Base-by-base conservation (phyloP, 2,888 invertebrate species). In the Drosophila heteroneura region DNA sequence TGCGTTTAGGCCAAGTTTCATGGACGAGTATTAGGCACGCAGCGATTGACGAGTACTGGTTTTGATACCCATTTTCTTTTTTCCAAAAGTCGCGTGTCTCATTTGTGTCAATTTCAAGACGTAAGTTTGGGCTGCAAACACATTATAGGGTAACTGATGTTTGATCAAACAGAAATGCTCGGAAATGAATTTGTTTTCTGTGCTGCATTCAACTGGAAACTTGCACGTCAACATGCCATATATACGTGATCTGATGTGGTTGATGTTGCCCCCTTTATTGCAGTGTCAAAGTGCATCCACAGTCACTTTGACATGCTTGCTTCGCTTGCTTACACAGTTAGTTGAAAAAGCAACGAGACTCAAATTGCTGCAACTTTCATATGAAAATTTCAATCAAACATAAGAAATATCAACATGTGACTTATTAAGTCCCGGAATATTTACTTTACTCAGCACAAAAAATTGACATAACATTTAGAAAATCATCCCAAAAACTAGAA, bases 1-100 rank as follows among this genome's bases (percentile, higher is more conserved):
- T 58, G 71, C 51, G 69, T 54, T 81, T 81, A 62, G 76, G 76
- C 83, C 86, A 89, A 85, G 83, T 85, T 85, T 73, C 81, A 78
- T 89, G 22, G 47, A 26, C 47, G 47, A 60, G 54, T 70, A 41
- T 16, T 56, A 30, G 52, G 37, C 61, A 65, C 51, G 37, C 22
- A 41, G 39, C 68, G 44, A 47, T 35, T 47, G 16, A 16, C 26
- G 16, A 5, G 7, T 47, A 26, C 47, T 26, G 26, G 65, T 71
- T 72, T 68, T 33, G 19, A 63, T 63, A 44, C 39, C 57, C 61
- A 62, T 41, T 57, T 74, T 53, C 10, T 5, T 47, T 47, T 56
- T 3, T 10, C 32, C 26, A 26, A 26, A 26, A 26, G 22, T 9
- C 26, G 47, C 5, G 5, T 16, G 9, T 7, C 22, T 3, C 47